Base-by-base conservation (phyloP, 2,113 vertebrate genomes). In the Turdus rufiventris region DNA sequence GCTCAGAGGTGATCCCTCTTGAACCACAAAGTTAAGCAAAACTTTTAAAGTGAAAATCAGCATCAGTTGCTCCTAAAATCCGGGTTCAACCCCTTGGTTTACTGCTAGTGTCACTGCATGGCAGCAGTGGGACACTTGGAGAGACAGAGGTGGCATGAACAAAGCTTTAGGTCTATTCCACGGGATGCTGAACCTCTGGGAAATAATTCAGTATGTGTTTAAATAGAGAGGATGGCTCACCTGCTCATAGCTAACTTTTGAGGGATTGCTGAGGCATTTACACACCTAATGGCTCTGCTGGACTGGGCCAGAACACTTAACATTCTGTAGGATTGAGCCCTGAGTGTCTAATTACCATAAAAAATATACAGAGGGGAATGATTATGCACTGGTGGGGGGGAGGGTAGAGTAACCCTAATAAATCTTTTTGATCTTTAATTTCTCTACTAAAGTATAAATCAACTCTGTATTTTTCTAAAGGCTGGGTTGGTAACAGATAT, bases 351-450 rank as follows among this genome's bases (percentile, higher is more conserved):
- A 96, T 95, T 96, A 95, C 51, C 79, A 95, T 95, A 95, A 96
- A 95, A 96, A 94, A 96, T 96, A 95, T 91, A 96, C 31, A 3
- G 76, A 95, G 68, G 76, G 73, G 65, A 96, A 94, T 94, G 88
- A 96, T 96, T 96, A 96, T 92, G 91, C 92, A 75, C 56, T 92
- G 65, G 89, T 80, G 85, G 28, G 88, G 92, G 88, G 94, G 91
- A 74, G 87, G 91, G 91, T 81, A 90, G 86, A 86, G 76, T 88
- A 94, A 95, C 96, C 79, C 68, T 95, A 96, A 96, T 96, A 96
- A 96, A 96, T 96, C 95, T 96, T 96, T 96, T 92, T 96, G 95
- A 96, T 96, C 92, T 95, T 96, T 94, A 93, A 96, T 96, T 97
- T 96, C 83, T 96, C 89, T 73, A 72, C 91, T 87, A 89, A 94